Percentiles rank a stretch among this genome's conserved stretches.
Evolutionary conservation across 1,140 invertebrate species (phyloP).

Genomic region (Euglossa dilemma): DNA sequence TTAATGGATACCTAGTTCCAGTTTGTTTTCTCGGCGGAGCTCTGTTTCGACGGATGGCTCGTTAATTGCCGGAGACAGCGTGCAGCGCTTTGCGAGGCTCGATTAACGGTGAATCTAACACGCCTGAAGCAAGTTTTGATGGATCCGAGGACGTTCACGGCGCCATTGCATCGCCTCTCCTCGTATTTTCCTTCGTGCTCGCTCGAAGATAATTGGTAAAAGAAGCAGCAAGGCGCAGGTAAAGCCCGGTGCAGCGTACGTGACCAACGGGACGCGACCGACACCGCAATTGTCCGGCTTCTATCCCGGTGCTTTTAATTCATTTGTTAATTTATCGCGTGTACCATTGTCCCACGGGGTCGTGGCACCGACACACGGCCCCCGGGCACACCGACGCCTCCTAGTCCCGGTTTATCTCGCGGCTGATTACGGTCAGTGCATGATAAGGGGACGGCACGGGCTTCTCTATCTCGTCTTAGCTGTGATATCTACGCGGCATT

Average conservation of each 20-base stretch:
- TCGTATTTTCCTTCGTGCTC: not conserved
- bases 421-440: conserved; percentile 49
- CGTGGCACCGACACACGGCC: conserved; percentile 22
- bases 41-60: conserved; percentile 4
- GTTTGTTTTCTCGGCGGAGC: not conserved
- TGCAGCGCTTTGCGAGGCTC: not conserved
- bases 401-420: conserved; percentile 32
- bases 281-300: conserved; percentile 63
- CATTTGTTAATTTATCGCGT: conserved; percentile 68
- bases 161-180: not conserved
- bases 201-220: conserved; percentile 36
- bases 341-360: not conserved
- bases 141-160: no score
- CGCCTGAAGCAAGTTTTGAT: no score
- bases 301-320: conserved; percentile 67
- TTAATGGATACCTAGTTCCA: conserved; percentile 12
- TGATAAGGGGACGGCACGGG: conserved; percentile 8
- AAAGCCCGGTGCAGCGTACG: conserved; percentile 23
- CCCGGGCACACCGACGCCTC: no score
- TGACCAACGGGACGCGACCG: conserved; percentile 35
- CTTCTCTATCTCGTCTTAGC: not conserved
- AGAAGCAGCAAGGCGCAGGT: conserved; percentile 27
- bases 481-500: not conserved
- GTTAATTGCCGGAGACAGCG: not conserved
- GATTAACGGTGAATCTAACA: not conserved